phyloP scores from a whole-genome alignment of 2,888 invertebrate species.

The Nomada lathburiana region DNA sequence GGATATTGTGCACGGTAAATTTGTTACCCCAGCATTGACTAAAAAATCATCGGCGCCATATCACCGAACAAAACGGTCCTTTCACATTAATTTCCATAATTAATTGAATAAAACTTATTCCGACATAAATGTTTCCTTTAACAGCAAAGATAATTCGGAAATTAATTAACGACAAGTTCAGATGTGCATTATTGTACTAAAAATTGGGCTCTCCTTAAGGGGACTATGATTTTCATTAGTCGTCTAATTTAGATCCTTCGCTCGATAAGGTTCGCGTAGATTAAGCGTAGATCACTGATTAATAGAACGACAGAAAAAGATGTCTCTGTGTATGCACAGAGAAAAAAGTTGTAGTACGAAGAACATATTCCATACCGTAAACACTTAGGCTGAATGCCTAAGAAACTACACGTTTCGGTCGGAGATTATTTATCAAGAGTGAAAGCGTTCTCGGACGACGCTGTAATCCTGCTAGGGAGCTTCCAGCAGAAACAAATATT shows the following conservation, averaged over 20 bases:
- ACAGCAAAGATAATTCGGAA: too few species aligned
- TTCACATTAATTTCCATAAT: too few species aligned
- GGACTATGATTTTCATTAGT: too few species aligned
- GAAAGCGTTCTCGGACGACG: conserved; percentile 18
- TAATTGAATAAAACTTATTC: too few species aligned
- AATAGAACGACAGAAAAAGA: not conserved
- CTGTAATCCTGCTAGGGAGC: conserved; percentile 3
- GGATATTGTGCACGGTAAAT: not conserved
- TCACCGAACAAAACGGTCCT: not conserved
- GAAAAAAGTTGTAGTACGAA: too few species aligned
- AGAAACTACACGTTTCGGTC: conserved; percentile 6
- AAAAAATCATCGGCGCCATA: not conserved
- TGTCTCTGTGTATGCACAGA: not conserved
- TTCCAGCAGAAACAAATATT: conserved; percentile 56
- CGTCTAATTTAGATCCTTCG: not conserved
- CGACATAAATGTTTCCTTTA: too few species aligned
- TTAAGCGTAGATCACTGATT: not conserved
- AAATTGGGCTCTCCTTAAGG: too few species aligned
- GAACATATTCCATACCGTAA: not conserved
- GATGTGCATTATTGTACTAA: too few species aligned
- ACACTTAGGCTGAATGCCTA: not conserved
- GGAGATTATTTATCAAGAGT: conserved; percentile 44
- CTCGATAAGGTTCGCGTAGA: not conserved
- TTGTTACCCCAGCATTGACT: not conserved
- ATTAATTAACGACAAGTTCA: too few species aligned